These are phyloP conservation scores for Urocolius indicus DNA, from an alignment of 2,113 vertebrate genomes.

Conservation along the genomic window DNA sequence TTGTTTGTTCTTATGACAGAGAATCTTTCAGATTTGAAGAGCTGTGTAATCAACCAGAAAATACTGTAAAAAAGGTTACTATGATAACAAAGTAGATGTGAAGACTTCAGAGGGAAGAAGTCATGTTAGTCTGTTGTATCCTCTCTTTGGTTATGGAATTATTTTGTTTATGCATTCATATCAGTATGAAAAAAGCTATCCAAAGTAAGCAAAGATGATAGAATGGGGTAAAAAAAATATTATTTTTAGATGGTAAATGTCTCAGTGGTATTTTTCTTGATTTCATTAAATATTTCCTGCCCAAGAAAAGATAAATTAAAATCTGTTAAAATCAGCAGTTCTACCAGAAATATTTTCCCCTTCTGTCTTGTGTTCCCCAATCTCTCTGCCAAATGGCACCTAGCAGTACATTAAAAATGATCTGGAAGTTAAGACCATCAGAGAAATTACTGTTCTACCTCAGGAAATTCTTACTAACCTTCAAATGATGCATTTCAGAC, in stretches of 20 bases:
- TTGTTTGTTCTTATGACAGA: neutral
- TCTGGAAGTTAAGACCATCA: neutral
- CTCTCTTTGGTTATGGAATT: neutral
- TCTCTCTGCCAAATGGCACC: neutral
- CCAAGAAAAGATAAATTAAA: neutral
- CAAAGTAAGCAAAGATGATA: neutral
- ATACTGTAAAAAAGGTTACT: neutral
- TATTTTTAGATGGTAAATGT: neutral
- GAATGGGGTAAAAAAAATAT: neutral
- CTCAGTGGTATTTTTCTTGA: neutral
- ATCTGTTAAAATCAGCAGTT: neutral
- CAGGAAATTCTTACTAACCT: neutral
- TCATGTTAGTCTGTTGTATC: accelerated
- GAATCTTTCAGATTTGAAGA: neutral
- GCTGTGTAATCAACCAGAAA: neutral
- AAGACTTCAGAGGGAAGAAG: neutral
- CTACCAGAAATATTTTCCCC: neutral
- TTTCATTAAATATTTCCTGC: conserved; percentile 2
- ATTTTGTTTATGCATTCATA: neutral
- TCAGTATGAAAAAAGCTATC: neutral
- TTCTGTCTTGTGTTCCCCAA: neutral
- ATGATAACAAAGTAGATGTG: neutral
- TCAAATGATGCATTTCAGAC: neutral
- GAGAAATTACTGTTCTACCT: neutral
- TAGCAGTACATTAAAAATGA: neutral